Evolutionary conservation across 2,797 vertebrate species (phyloP).

Genomic region (Glyptemys insculpta): DNA sequence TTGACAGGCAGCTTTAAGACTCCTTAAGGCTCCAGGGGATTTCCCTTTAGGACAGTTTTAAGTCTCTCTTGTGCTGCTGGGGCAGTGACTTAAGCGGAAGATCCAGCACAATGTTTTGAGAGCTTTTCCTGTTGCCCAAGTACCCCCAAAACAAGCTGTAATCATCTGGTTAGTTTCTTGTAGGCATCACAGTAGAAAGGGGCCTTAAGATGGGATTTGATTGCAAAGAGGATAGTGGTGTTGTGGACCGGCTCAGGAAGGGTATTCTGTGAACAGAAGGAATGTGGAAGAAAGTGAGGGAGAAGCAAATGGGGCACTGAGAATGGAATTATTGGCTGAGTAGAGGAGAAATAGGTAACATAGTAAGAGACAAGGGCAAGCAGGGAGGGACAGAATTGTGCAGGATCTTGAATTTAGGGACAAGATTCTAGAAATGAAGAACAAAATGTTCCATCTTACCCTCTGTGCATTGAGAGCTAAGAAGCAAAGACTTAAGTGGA

Average conservation of each 20-base stretch:
- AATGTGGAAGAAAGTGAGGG: background rate
- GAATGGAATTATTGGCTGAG: slow-evolving; percentile 9
- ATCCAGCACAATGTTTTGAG: background rate
- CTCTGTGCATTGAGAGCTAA: background rate
- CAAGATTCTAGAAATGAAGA: background rate
- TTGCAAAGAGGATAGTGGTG: background rate
- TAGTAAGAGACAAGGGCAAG: slow-evolving; percentile 9
- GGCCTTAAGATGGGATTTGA: background rate
- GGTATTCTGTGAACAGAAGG: background rate
- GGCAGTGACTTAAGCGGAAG: background rate
- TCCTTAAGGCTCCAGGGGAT: too few relatives aligned
- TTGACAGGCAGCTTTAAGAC: too few relatives aligned
- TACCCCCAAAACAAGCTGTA: rapidly evolving
- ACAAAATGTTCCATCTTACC: background rate
- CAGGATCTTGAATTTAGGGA: background rate
- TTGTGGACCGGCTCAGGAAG: background rate
- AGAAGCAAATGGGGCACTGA: slow-evolving; percentile 34
- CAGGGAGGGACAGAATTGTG: background rate
- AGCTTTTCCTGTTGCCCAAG: background rate
- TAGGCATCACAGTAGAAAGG: background rate
- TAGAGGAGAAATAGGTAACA: slow-evolving; percentile 6
- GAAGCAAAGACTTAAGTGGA: slow-evolving; percentile 3
- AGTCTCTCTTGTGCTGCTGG: too few relatives aligned
- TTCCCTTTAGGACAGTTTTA: too few relatives aligned
- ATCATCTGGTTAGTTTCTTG: background rate